Evolutionary conservation across 2,797 vertebrate species (phyloP), one percentile per base, ranked within the genome.

Genomic region (Gila robusta): DNA sequence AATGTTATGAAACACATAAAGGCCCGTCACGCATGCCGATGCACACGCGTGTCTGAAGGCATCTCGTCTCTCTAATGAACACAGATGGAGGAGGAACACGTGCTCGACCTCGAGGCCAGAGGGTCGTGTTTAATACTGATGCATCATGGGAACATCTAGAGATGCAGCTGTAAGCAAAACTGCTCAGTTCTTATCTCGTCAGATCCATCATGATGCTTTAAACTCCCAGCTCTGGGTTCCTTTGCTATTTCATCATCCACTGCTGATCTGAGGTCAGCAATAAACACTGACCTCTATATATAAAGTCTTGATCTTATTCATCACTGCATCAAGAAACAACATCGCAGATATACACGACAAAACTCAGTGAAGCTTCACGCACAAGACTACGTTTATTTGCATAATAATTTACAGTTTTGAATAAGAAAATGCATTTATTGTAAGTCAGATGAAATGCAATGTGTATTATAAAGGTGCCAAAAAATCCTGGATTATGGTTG

Each of bases 111-210:
- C 86, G 21, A 3, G 39, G 84, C 66, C 88, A 88, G 84, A 92
- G 88, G 88, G 87, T 87, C 69, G 81, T 86, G 76, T 87, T 89
- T 52, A 23, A 56, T 74, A 35, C 5, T 89, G 70, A 83, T 91
- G 92, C 90, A 90, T 91, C 66, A 91, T 35, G 41, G 86, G 74
- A 88, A 72, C 67, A 64, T n/a, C 35, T 59, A 66, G 73, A 67
- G 79, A 67, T 67, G 32, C 59, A 47, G 56, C 76, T 64, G 35
- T 28, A 73, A 81, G 52, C 52, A 41, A 70, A 52, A 81, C 67
- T 56, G 49, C 23, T 81, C 83, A 70, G 64, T 73, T 70, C 41
- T 72, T 39, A 66, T 81, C 77, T 47, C 19, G 71, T 72, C 73
- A 85, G 23, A 6, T 32, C 49, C 56, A 39, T 21, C n/a, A 14